These are phyloP conservation scores for Neelides folsomi DNA, from an alignment of 2,888 invertebrate genomes.

Conservation along the genomic window DNA sequence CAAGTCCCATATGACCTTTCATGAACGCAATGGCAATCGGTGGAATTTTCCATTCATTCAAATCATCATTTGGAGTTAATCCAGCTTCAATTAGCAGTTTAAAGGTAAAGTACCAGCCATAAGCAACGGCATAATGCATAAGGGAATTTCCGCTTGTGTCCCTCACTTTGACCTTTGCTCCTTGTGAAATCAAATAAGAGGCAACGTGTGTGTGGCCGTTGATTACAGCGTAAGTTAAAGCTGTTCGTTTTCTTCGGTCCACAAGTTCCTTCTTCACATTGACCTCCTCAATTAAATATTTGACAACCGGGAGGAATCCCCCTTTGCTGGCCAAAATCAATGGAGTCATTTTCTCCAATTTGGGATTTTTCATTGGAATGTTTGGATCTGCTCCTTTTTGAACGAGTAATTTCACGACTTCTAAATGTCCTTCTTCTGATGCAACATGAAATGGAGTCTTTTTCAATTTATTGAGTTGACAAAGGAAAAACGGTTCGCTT, in stretches of 20 bases:
- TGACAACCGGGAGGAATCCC: slow-evolving; percentile 39
- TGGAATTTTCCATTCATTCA: slow-evolving; percentile 42
- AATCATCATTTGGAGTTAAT: slow-evolving; percentile 36
- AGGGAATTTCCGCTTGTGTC: slow-evolving; percentile 44
- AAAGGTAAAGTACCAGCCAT: slow-evolving; percentile 43
- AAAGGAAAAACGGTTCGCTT: slow-evolving; percentile 38
- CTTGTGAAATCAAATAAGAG: slow-evolving; percentile 40
- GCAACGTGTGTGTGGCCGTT: slow-evolving; percentile 42
- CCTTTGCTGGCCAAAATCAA: slow-evolving; percentile 40
- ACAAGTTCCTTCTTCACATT: slow-evolving; percentile 38
- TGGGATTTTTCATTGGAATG: slow-evolving; percentile 37
- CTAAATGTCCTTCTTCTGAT: slow-evolving; percentile 36
- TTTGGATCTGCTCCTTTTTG: slow-evolving; percentile 38
- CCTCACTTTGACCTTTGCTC: slow-evolving; percentile 39
- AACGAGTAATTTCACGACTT: slow-evolving; percentile 37
- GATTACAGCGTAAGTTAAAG: slow-evolving; percentile 43
- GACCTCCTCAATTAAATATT: slow-evolving; percentile 38
- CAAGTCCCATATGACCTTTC: slow-evolving; percentile 40
- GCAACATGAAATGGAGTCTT: slow-evolving; percentile 40
- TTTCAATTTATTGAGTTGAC: slow-evolving; percentile 36
- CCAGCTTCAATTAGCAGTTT: slow-evolving; percentile 39
- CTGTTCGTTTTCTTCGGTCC: slow-evolving; percentile 42
- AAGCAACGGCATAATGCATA: slow-evolving; percentile 44
- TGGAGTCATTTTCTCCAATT: slow-evolving; percentile 39
- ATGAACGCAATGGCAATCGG: slow-evolving; percentile 43